Base-by-base conservation (phyloP, 2,797 vertebrate species). In the Falco novaeseelandiae region DNA sequence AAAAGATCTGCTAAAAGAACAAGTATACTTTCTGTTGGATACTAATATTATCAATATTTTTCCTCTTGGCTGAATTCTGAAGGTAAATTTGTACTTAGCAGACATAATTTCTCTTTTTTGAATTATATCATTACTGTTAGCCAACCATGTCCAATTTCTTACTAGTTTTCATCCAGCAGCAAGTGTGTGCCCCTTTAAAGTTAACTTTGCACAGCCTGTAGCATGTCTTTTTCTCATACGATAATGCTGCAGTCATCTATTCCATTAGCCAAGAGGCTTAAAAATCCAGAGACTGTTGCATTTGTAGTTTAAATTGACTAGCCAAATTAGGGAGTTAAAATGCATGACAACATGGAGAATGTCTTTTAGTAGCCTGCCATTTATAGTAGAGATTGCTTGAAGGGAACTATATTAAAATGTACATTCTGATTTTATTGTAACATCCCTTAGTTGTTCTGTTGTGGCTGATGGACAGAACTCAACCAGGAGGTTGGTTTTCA, bases 261-360 rank as follows among this genome's bases (percentile, higher is more conserved):
- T 90, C 40, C 57, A 49, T 78, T 78, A 94, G 61, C 32, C 30
- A 93, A 89, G 72, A 92, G 40, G 36, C n/a, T 65, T 82, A 59
- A 81, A 67, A 81, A 94, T 58, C 58, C 67, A 67, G 38, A 69
- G 86, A 67, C 71, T 71, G 49, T 34, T 49, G 65, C 48, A 80
- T 67, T 88, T 88, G 29, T n/a, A 87, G 73, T 55, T 92, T 27
- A 69, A 89, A 88, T 4, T 76, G 58, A 96, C 92, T 14, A 92
- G 52, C 14, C 77, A 94, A 87, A 96, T 94, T 82, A 90, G 73
- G 46, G 67, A 71, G 72, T 88, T 96, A 92, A 97, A 96, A 94
- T 81, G 63, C 67, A 77, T 49, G 81, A 44, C 67, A 79, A 59
- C 63, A 49, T 7, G 26, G 34, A 42, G 36, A 58, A 65, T 18